Base-by-base conservation (phyloP, 2,797 vertebrate species). In the Lycodopsis pacificus region DNA sequence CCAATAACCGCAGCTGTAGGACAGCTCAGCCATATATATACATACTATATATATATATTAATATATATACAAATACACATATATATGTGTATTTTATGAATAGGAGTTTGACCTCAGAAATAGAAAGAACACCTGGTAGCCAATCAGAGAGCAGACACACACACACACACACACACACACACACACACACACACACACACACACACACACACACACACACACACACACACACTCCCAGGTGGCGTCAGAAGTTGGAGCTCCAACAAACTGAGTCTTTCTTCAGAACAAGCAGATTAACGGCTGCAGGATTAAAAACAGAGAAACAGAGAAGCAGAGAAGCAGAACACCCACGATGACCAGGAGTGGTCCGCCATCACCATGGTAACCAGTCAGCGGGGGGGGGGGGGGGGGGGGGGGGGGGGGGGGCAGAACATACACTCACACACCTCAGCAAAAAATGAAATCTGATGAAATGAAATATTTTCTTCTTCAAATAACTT, bases 321-420 rank as follows among this genome's bases (percentile, higher is more conserved):
- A 83, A 80, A 83, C 77, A 80, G n/a, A n/a, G n/a, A n/a, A n/a
- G n/a, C 77, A 80, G 94, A 87, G 95, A 83, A 80, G 82, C 77
- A 80, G 94, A 87, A 95, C 94, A 95, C 95, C 94, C 94, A 95
- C 94, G 93, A 91, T 90, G 95, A 87, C 86, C 86, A 87, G 62
- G 63, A 89, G 90, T 78, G 77, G 83, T 84, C 82, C 25, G 7
- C 62, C 4, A 27, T 84, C 7, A 73, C 92, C 91, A 92, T 84
- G 90, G 93, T 66, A 91, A 94, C 93, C 83, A 67, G 68, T 25
- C 70, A 30, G 51, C 5, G 1, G 32, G 36, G 12, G 5, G 9
- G 36, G 11, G 5, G 27, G 27, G 27, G n/a, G n/a, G n/a, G n/a
- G n/a, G 6, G 32, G 36, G 12, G 6, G 32, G 36, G 12, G 6